Evolutionary conservation across 23 tunicate genomes (phyloP).

Genomic region (Ciona savignyi): DNA sequence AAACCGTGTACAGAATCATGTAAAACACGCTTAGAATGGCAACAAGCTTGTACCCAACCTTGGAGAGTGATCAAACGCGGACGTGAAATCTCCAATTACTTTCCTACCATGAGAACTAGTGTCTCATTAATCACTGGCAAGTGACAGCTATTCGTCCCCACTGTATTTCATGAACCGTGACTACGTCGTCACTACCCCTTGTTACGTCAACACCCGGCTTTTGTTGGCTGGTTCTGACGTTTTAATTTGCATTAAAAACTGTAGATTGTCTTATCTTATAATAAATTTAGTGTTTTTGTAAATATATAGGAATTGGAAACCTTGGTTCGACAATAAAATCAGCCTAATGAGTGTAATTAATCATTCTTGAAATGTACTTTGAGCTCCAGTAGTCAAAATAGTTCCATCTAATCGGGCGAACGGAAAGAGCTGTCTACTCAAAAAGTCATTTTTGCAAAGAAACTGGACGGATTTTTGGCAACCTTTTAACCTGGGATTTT

Average conservation of each 20-base stretch:
- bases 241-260: background rate
- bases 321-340: too few relatives aligned
- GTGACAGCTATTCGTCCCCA: too few relatives aligned
- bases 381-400: background rate
- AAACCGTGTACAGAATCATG: too few relatives aligned
- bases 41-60: background rate
- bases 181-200: background rate
- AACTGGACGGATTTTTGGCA: background rate
- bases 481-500: background rate
- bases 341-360: too few relatives aligned
- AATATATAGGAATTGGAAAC: too few relatives aligned
- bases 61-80: background rate
- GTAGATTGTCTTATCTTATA: too few relatives aligned
- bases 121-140: background rate
- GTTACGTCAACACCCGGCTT: slow-evolving; percentile 4
- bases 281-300: too few relatives aligned
- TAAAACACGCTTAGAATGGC: too few relatives aligned
- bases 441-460: background rate
- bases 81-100: background rate
- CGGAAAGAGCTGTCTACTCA: background rate
- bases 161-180: background rate
- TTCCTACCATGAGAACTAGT: background rate
- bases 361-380: too few relatives aligned
- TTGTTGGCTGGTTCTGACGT: slow-evolving; percentile 1
- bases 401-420: background rate